These are phyloP conservation scores for Tenthredo notha DNA, from an alignment of 2,888 invertebrate genomes.

Conservation along the genomic window DNA sequence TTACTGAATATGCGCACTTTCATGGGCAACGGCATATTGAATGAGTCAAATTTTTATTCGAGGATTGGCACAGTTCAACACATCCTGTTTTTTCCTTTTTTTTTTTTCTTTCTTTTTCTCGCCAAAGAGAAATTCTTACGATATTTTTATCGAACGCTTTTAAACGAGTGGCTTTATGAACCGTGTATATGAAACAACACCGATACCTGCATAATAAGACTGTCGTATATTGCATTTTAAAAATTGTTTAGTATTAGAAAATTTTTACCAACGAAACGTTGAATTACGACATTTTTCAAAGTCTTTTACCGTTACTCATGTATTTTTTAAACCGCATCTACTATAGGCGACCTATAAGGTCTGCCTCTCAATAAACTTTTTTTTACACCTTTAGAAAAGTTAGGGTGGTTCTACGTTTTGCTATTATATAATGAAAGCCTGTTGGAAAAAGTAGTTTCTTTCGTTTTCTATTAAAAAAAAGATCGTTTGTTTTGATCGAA, in stretches of 20 bases:
- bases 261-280: not conserved
- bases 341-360: not conserved
- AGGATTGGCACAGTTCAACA: not conserved
- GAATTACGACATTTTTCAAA: not conserved
- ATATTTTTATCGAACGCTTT: not conserved
- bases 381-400: not conserved
- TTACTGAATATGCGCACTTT: not conserved
- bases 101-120: too few relatives aligned
- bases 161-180: not conserved
- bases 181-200: not conserved
- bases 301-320: not conserved
- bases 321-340: not conserved
- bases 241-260: not conserved
- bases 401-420: not conserved
- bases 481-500: not conserved
- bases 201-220: not conserved
- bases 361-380: not conserved
- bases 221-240: not conserved
- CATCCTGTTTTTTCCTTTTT: not conserved
- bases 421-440: not conserved
- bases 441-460: not conserved
- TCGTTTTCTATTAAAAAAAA: not conserved
- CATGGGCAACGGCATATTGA: not conserved
- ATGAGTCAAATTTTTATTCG: slow-evolving; percentile 2
- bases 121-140: not conserved